These are phyloP conservation scores for Chiloscyllium plagiosum DNA, from an alignment of 2,113 vertebrate genomes.

Conservation along the genomic window DNA sequence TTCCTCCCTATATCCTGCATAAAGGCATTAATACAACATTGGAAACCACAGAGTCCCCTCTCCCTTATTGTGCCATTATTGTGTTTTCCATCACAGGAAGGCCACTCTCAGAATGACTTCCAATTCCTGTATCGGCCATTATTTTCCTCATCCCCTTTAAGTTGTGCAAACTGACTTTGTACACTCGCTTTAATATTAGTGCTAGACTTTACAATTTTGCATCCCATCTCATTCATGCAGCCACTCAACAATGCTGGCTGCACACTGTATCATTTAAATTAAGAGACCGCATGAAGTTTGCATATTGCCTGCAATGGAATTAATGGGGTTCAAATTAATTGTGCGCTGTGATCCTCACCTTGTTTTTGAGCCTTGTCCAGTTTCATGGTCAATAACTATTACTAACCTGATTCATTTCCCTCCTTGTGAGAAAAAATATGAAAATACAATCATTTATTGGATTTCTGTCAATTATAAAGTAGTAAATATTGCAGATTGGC, in stretches of 20 bases:
- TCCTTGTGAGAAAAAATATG: not conserved
- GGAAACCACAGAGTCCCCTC: not conserved
- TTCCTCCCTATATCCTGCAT: not conserved
- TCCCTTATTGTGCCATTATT: not conserved
- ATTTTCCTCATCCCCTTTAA: not conserved
- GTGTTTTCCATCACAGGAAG: not conserved
- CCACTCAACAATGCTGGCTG: not conserved
- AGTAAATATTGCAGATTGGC: not conserved
- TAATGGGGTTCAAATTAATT: not conserved
- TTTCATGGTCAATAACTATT: not conserved
- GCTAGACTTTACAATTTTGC: not conserved
- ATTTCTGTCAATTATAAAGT: not conserved
- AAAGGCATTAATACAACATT: not conserved
- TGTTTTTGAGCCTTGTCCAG: not conserved
- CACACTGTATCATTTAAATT: not conserved
- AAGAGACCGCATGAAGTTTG: not conserved
- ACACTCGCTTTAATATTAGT: not conserved
- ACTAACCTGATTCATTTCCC: not conserved
- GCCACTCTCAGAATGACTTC: no score
- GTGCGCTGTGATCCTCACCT: not conserved
- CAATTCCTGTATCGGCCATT: not conserved
- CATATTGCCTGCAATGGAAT: not conserved
- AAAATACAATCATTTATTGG: constrained; percentile 7
- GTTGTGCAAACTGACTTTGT: not conserved
- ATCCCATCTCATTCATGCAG: not conserved